Evolutionary conservation across 2,113 vertebrate genomes (phyloP).

Genomic region (Hiodon tergisus): DNA sequence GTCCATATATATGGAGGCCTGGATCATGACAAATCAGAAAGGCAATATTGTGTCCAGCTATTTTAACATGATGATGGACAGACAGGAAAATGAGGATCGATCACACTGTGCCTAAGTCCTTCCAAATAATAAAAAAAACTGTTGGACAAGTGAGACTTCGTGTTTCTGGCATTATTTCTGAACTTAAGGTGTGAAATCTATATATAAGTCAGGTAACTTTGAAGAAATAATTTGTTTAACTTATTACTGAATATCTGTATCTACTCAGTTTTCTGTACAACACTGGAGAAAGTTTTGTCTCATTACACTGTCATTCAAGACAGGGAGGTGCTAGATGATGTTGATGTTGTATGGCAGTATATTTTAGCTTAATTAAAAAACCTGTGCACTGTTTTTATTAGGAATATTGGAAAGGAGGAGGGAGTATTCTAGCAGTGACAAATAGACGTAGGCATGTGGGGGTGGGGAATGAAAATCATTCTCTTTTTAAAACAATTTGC

Average conservation of each 20-base stretch:
- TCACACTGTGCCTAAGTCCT: too few species aligned
- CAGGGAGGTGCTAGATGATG: not conserved
- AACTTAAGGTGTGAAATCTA: too few species aligned
- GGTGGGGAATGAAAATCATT: slow-evolving; percentile 40
- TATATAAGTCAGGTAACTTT: too few species aligned
- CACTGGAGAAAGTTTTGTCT: not conserved
- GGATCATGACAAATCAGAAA: too few species aligned
- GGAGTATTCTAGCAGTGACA: slow-evolving; percentile 26
- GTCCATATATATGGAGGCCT: too few species aligned
- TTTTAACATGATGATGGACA: too few species aligned
- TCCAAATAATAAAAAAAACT: too few species aligned
- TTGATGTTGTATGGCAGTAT: not conserved
- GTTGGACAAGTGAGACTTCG: too few species aligned
- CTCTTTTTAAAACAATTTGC: slow-evolving; percentile 49
- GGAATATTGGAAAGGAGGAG: slow-evolving; percentile 24
- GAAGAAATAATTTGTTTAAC: too few species aligned
- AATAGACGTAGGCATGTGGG: slow-evolving; percentile 22
- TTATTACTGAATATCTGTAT: not conserved
- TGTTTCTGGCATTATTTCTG: too few species aligned
- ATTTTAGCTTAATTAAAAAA: slow-evolving; percentile 34
- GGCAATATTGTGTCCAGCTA: too few species aligned
- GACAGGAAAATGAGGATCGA: too few species aligned
- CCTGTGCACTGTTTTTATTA: slow-evolving; percentile 28
- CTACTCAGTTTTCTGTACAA: not conserved
- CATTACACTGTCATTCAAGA: not conserved